Conservation (phyloP, 2,797 vertebrate genomes). For the Caiman crocodilus region DNA sequence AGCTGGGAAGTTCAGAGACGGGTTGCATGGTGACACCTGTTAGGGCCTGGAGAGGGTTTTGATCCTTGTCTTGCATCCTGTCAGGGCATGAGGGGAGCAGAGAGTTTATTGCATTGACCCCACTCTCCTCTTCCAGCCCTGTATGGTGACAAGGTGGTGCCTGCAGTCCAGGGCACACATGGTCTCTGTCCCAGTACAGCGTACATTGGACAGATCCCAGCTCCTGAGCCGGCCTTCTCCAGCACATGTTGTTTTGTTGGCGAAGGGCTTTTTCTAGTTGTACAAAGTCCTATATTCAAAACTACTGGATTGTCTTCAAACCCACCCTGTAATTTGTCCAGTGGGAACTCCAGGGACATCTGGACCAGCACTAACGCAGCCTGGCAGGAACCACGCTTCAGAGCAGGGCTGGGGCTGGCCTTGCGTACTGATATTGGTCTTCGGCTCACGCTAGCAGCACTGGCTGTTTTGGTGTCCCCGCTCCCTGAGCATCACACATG, state of each 20-base stretch:
- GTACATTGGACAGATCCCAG: background rate
- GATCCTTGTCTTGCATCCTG: too few relatives aligned
- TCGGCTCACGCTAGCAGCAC: background rate
- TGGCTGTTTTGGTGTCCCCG: background rate
- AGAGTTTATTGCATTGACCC: too few relatives aligned
- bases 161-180: background rate
- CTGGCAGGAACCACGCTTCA: background rate
- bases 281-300: background rate
- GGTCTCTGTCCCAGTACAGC: background rate
- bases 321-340: constrained; percentile 36
- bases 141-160: too few relatives aligned
- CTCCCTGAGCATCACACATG: background rate
- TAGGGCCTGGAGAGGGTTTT: too few relatives aligned
- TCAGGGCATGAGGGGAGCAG: too few relatives aligned
- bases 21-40: too few relatives aligned
- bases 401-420: background rate
- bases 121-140: too few relatives aligned
- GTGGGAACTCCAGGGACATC: constrained; percentile 16
- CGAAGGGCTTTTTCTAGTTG: background rate
- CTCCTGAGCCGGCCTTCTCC: background rate
- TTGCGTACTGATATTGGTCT: too few relatives aligned
- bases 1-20: too few relatives aligned
- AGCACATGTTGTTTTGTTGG: background rate
- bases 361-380: background rate
- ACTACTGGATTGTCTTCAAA: background rate